phyloP scores from a whole-genome alignment of 2,113 vertebrate genomes.

The Meleagris gallopavo region DNA sequence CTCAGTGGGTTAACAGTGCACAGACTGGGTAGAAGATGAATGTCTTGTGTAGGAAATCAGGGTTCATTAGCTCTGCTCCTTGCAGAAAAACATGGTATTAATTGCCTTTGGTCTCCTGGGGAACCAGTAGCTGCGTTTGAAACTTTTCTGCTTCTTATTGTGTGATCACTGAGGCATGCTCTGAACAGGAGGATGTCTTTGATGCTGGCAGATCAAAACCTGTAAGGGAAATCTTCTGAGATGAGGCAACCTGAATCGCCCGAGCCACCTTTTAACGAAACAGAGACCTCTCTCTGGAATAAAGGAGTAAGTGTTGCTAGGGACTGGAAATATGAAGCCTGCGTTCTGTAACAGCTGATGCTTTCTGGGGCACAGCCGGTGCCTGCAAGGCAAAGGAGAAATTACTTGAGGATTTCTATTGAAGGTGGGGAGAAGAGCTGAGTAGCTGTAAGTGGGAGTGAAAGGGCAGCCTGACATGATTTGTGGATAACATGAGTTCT shows the following conservation, averaged over 20 bases:
- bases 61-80: conserved; percentile 60
- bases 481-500: neutral
- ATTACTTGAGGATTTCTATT: neutral
- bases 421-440: neutral
- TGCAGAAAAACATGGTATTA: conserved; percentile 54
- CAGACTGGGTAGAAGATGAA: neutral
- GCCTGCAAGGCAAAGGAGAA: conserved; percentile 5
- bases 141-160: neutral
- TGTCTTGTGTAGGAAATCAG: conserved; percentile 26
- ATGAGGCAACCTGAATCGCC: conserved; percentile 51
- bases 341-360: neutral
- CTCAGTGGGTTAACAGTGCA: neutral
- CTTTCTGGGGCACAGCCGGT: conserved; percentile 2
- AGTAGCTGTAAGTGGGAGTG: neutral
- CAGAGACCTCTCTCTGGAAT: conserved; percentile 16
- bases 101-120: conserved; percentile 48
- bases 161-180: conserved; percentile 11
- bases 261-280: conserved; percentile 52
- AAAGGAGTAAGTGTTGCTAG: neutral
- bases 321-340: neutral
- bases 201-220: conserved; percentile 49
- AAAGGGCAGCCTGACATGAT: neutral
- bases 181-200: conserved; percentile 37
- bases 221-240: conserved; percentile 25
- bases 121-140: neutral